phyloP scores from a whole-genome alignment of 2,888 invertebrate species.

The Flexamia atlantica region DNA sequence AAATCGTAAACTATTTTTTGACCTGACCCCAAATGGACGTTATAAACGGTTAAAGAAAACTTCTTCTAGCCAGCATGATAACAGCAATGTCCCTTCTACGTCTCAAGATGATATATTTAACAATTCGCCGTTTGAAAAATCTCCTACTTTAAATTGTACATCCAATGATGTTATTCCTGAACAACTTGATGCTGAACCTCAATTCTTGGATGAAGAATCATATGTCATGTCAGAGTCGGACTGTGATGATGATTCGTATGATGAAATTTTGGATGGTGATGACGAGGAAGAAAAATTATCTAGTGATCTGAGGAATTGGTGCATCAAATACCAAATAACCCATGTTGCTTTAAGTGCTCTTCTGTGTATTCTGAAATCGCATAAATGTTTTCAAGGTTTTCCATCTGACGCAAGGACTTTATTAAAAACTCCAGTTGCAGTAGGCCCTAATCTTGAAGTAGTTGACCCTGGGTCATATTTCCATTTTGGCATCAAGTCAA shows the following conservation, averaged over 20 bases:
- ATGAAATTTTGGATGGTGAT: neutral
- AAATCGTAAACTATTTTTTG: neutral
- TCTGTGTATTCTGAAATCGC: slow-evolving; percentile 16
- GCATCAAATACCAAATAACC: slow-evolving; percentile 3
- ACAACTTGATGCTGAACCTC: too few relatives aligned
- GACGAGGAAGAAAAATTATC: neutral
- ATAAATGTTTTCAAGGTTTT: slow-evolving; percentile 7
- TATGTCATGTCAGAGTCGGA: too few relatives aligned
- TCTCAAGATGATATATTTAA: neutral
- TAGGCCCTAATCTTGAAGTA: neutral
- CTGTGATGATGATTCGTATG: neutral
- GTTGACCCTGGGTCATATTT: slow-evolving; percentile 14
- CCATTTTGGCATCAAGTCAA: slow-evolving; percentile 16
- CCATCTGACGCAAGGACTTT: slow-evolving; percentile 12
- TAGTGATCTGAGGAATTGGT: neutral
- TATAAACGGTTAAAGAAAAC: neutral
- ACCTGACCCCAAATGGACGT: neutral
- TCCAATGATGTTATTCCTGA: neutral
- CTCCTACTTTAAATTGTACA: neutral
- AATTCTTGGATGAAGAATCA: too few relatives aligned
- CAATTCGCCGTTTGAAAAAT: neutral
- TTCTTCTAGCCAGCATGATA: neutral
- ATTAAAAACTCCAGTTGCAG: slow-evolving; percentile 9
- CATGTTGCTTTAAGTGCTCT: slow-evolving; percentile 24
- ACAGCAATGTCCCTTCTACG: neutral